A percentile compares a stretch with the other conserved stretches of the same genome.
These are phyloP conservation scores for Scelioninae gen. 2 DNA, from an alignment of 2,888 invertebrate genomes.

Conservation along the genomic window DNA sequence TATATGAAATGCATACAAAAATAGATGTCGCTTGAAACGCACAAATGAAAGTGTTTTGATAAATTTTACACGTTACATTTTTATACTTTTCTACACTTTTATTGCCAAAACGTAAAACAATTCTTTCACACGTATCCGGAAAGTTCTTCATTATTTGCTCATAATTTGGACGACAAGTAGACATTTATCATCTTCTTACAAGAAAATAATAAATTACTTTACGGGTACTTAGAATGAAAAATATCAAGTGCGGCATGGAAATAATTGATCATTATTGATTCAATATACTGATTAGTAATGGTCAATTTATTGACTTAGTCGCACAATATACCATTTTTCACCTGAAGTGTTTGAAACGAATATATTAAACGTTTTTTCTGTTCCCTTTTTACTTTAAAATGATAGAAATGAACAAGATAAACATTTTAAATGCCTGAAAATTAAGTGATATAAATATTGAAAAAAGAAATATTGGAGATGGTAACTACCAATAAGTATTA, in stretches of 20 bases:
- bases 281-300: too few species aligned
- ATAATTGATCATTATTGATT: too few species aligned
- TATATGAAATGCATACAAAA: neutral
- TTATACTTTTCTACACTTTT: slow-evolving; percentile 34
- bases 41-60: slow-evolving; percentile 42
- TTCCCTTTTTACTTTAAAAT: slow-evolving; percentile 6
- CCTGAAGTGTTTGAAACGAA: slow-evolving; percentile 19
- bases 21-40: slow-evolving; percentile 27
- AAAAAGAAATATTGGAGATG: slow-evolving; percentile 8
- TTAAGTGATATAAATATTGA: slow-evolving; percentile 1
- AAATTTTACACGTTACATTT: slow-evolving; percentile 21
- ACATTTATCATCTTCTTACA: too few species aligned
- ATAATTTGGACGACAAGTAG: too few species aligned
- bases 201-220: too few species aligned
- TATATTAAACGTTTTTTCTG: too few species aligned
- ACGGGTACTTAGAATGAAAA: too few species aligned
- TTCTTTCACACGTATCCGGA: too few species aligned
- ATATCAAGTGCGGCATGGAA: too few species aligned
- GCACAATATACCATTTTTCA: too few species aligned
- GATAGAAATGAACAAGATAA: slow-evolving; percentile 21
- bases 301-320: too few species aligned
- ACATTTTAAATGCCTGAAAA: slow-evolving; percentile 27
- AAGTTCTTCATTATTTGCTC: too few species aligned
- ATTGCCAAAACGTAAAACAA: slow-evolving; percentile 1
- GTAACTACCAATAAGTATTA: slow-evolving; percentile 30